Evolutionary conservation across 2,113 vertebrate genomes (phyloP).

Genomic region (Tychaedon coryphoeus): DNA sequence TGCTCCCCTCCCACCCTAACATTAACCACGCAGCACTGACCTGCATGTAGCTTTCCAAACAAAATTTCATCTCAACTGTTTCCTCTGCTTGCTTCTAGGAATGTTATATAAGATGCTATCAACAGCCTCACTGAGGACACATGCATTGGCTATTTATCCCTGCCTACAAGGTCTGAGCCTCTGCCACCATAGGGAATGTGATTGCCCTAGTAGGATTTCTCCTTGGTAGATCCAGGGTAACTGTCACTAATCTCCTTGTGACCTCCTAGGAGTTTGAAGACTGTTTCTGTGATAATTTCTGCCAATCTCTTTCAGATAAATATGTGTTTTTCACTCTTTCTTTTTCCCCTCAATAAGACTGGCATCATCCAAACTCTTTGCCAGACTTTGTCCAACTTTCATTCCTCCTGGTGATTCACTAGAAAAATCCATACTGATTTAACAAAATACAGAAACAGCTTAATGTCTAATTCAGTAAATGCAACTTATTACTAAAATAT

Average conservation of each 20-base stretch:
- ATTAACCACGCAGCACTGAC: accelerated
- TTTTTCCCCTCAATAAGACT: not conserved
- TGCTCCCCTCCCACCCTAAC: not conserved
- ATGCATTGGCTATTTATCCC: not conserved
- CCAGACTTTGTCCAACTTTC: not conserved
- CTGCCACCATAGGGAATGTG: not conserved
- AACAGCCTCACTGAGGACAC: not conserved
- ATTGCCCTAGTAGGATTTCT: not conserved
- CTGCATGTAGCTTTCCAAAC: accelerated
- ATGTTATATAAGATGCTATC: not conserved
- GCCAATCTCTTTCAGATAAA: not conserved
- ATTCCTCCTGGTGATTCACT: not conserved
- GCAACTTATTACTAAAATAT: not conserved
- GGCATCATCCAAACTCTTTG: not conserved
- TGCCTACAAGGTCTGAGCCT: not conserved
- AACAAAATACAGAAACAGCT: no score
- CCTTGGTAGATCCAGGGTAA: not conserved
- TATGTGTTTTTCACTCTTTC: not conserved
- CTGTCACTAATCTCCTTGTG: not conserved
- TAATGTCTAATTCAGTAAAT: not conserved
- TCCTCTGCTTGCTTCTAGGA: not conserved
- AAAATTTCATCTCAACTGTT: not conserved
- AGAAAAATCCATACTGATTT: not conserved
- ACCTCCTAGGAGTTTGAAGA: not conserved
- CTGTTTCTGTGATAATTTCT: not conserved